phyloP scores from a whole-genome alignment of 2,113 vertebrate species.

The Elaphurus davidianus region DNA sequence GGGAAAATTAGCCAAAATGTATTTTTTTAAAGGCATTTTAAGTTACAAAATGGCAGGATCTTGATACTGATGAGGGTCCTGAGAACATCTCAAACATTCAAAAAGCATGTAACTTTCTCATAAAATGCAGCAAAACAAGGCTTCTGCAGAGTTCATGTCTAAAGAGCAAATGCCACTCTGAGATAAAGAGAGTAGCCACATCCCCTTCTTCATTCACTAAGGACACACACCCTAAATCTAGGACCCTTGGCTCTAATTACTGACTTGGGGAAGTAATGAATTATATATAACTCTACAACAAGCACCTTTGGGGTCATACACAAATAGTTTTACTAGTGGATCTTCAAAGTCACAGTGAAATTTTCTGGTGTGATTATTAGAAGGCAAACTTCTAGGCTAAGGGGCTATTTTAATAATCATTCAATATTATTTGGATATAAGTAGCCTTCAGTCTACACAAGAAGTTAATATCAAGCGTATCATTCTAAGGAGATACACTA shows the following conservation, averaged over 20 bases:
- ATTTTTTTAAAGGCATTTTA: not conserved
- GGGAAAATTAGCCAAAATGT: not conserved
- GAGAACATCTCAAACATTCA: not conserved
- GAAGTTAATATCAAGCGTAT: not conserved
- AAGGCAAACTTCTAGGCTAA: not conserved
- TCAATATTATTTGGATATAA: not conserved
- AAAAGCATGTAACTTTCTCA: not conserved
- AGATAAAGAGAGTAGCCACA: not conserved
- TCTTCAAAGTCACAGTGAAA: not conserved
- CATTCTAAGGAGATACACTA: not conserved
- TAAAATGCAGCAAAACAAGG: not conserved
- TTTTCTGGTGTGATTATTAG: not conserved
- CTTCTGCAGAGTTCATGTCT: not conserved
- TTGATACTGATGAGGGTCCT: not conserved
- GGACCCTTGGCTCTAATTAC: not conserved
- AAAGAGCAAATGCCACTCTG: not conserved
- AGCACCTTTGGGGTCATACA: not conserved
- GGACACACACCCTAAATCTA: not conserved
- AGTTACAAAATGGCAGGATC: not conserved
- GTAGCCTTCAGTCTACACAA: not conserved
- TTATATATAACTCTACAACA: not conserved
- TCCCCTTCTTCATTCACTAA: not conserved
- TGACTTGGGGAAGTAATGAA: not conserved
- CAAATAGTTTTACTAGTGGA: not conserved
- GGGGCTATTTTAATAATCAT: not conserved